Percentiles rank a stretch among this genome's conserved stretches.
Conservation (phyloP, 1,140 invertebrate genomes). For the Saccostrea cuccullata region DNA sequence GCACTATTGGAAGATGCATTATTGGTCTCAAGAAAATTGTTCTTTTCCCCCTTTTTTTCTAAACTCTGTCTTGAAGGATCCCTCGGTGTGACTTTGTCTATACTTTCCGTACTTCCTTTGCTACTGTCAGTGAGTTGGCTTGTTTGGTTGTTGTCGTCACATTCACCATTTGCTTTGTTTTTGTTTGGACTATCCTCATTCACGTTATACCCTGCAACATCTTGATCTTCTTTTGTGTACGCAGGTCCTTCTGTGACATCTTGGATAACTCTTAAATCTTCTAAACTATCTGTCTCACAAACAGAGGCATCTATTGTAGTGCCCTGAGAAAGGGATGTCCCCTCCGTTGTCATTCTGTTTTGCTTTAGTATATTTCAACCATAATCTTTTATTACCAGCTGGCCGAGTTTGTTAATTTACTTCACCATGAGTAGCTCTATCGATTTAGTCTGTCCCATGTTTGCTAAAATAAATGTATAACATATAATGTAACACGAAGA, state of each 20-base stretch:
- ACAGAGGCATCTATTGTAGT: neutral
- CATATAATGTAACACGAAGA: neutral
- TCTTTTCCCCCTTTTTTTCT: neutral
- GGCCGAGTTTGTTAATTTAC: neutral
- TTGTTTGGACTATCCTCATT: neutral
- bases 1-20: neutral
- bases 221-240: neutral
- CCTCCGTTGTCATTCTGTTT: constrained; percentile 5
- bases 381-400: neutral
- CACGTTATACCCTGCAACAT: constrained; percentile 11
- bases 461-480: constrained; percentile 9
- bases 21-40: neutral
- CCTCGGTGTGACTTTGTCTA: neutral
- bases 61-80: neutral
- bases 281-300: constrained; percentile 26
- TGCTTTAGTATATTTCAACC: neutral
- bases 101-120: neutral
- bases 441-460: neutral
- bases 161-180: neutral
- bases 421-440: neutral
- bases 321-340: neutral
- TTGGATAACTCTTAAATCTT: neutral
- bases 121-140: neutral
- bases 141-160: neutral
- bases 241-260: neutral